Evolutionary conservation across 1,140 invertebrate species (phyloP).

Genomic region (Chrysomallon squamiferum): DNA sequence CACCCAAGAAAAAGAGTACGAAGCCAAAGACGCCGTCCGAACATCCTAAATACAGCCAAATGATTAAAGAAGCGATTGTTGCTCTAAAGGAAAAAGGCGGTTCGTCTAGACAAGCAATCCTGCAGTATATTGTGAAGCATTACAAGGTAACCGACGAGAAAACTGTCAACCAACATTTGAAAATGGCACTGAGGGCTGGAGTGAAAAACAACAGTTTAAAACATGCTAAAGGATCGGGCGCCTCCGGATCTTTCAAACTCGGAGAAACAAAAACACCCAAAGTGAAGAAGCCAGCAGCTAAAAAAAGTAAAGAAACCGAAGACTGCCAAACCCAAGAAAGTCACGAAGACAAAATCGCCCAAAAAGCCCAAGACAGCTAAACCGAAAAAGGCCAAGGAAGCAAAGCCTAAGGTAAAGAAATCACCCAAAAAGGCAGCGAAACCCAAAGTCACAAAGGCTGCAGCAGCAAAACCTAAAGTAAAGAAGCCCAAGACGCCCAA

Average conservation of each 20-base stretch:
- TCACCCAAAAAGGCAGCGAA: constrained; percentile 3
- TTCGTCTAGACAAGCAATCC: constrained; percentile 57
- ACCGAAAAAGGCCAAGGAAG: constrained; percentile 36
- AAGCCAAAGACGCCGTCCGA: constrained; percentile 51
- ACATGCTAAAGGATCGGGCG: constrained; percentile 58
- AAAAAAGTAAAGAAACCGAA: constrained; percentile 46
- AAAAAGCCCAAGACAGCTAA: constrained; percentile 16
- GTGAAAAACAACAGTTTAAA: constrained; percentile 47
- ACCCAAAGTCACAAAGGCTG: background rate
- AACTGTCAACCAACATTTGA: constrained; percentile 51
- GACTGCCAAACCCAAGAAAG: constrained; percentile 22
- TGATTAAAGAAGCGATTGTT: constrained; percentile 43
- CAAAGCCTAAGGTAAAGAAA: constrained; percentile 34
- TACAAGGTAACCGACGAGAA: constrained; percentile 57
- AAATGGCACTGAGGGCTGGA: constrained; percentile 45
- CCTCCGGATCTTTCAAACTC: constrained; percentile 59
- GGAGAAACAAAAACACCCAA: constrained; percentile 23
- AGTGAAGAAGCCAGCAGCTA: background rate
- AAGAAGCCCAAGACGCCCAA: constrained; percentile 3
- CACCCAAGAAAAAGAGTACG: constrained; percentile 35
- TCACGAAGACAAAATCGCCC: constrained; percentile 14
- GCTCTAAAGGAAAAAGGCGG: constrained; percentile 47
- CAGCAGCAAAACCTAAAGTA: background rate
- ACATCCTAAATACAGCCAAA: constrained; percentile 50
- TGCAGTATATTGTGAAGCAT: constrained; percentile 60